Evolutionary conservation across 1,140 invertebrate species (phyloP), one percentile per base, ranked within the genome.

Genomic region (Mizuhopecten yessoensis): DNA sequence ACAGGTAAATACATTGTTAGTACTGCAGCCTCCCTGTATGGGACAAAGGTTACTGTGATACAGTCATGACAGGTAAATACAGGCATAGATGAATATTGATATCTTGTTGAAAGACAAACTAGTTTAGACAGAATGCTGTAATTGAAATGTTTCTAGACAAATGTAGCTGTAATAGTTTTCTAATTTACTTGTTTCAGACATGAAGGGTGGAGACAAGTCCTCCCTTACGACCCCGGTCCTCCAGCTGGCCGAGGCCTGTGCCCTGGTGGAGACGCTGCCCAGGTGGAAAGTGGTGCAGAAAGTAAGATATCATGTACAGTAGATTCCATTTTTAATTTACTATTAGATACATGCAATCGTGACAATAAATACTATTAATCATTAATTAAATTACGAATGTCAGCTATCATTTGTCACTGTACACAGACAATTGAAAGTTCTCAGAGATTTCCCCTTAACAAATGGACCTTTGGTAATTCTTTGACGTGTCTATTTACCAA

Each of bases 191-290:
- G 86, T 87, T 87, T 87, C 42, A 42, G 94, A 29, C 93, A 97
- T 49, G 97, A 97, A 96, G 1, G 33, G 42, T 5, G 49, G 17
- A 34, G n/a, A 86, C 17, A 97, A 96, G 92, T 95, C 88, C 57
- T 96, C 96, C 91, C 97, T 97, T 33, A 97, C 97, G 2, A 97
- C 97, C 20, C 96, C 93, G 34, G 94, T 98, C 86, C 96, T 98
- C 91, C 97, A 98, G 96, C 93, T 99, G 20, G 97, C 97, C 34
- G 98, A 99, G 97, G 97, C 98, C 23, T 97, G 97, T 87, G 97
- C 98, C 17, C 95, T 99, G 5, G 96, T 98, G 5, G 95, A 97
- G 39, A 98, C 98, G 0, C 94, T 99, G 87, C 97, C 97, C 15
- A 97, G 97, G 75, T 99, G 98, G 98, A 97, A 95, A 89, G 97